These are phyloP conservation scores for Steatornis caripensis DNA, from an alignment of 2,113 vertebrate genomes.

Conservation along the genomic window DNA sequence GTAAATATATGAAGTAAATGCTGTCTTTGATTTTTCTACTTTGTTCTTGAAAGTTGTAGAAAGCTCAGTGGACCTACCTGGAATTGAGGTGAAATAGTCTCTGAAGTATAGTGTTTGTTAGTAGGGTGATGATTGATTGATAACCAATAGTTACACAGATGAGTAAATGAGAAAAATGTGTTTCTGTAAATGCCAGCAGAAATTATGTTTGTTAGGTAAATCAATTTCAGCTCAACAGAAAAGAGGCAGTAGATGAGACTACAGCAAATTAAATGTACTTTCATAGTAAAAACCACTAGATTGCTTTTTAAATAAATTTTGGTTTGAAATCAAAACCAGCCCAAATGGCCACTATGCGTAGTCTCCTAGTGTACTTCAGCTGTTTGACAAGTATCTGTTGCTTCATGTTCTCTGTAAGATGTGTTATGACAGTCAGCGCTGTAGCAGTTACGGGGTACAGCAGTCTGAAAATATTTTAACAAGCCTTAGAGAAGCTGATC, in stretches of 20 bases:
- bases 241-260: not conserved
- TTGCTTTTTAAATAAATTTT: not conserved
- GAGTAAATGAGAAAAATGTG: not conserved
- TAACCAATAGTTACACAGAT: not conserved
- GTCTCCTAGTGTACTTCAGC: not conserved
- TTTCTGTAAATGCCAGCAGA: not conserved
- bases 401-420: not conserved
- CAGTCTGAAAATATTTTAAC: rapidly evolving
- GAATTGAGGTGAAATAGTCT: not conserved
- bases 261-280: not conserved
- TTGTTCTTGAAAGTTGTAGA: not conserved
- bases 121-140: too few relatives aligned
- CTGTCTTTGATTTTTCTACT: not conserved
- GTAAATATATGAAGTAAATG: not conserved
- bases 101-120: not conserved
- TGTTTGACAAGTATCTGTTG: not conserved
- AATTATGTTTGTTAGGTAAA: not conserved
- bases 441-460: not conserved
- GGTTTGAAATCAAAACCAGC: not conserved
- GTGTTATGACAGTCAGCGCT: rapidly evolving
- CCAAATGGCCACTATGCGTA: not conserved
- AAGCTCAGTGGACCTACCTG: not conserved
- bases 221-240: not conserved
- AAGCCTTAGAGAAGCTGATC: not conserved
- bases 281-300: not conserved